Base-by-base conservation (phyloP, 37 sponge, comb jelly and placozoan species). In the Bolinopsis microptera region DNA sequence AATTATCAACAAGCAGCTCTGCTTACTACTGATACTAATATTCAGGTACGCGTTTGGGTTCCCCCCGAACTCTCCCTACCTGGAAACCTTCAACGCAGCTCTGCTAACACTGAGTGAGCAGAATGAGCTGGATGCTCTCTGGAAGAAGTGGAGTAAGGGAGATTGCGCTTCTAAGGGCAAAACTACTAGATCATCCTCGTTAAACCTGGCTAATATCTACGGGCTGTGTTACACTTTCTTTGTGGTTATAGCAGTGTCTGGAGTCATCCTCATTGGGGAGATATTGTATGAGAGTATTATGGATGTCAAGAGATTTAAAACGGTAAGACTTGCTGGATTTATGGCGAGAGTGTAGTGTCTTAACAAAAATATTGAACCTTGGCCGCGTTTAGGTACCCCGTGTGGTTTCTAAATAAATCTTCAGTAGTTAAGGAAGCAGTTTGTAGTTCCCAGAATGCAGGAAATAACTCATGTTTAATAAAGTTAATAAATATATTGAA, bases 121-220 rank as follows among this genome's bases (percentile, higher is more conserved):
- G 61, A 86, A 86, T 26, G 90, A 86, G 90, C 61, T 86, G 61
- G 90, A 86, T 41, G 41, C 90, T 23, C 90, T 86, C 27, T 86
- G 90, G 90, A 86, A 86, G 35, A 86, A 86, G 90, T 86, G 90
- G 90, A 86, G 90, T 40, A 86, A 86, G 90, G 90, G 90, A 23
- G 90, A 86, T 48, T 86, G 90, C 22, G 90, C 90, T 27, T 39
- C 90, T 2, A 39, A 41, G 90, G 36, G 90, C 61, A 86, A 41
- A 24, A 41, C 90, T 5, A 39, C 41, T 3, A 86, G 39, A 40
- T 86, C 90, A 16, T 86, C 90, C 90, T 86, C 90, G 3, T 48
- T 86, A 23, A 86, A 86, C 30, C 90, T 86, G 61, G 90, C 90
- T 1, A 86, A 86, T 48, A 86, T 86, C 41, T 86, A 86, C 90